Evolutionary conservation across 2,113 vertebrate genomes (phyloP).

Genomic region (Platichthys stellatus): DNA sequence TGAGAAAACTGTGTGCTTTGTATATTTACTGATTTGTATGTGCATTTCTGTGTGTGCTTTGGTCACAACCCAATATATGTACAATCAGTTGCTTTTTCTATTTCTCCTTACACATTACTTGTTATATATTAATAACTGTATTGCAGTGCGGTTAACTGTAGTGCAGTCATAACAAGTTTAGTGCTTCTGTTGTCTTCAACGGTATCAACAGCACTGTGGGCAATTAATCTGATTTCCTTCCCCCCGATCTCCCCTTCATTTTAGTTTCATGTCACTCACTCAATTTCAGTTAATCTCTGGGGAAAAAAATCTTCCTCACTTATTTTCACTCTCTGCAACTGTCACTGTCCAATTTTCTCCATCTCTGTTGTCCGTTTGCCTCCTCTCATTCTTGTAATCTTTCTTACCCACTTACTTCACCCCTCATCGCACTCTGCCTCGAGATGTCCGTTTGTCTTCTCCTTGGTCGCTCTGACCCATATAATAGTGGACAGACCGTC

Average conservation of each 20-base stretch:
- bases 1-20: constrained; percentile 17
- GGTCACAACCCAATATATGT: constrained; percentile 16
- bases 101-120: not conserved
- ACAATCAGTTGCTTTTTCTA: not conserved
- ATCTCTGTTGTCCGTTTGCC: constrained; percentile 64
- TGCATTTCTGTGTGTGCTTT: constrained; percentile 28
- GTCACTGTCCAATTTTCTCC: constrained; percentile 74
- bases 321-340: constrained; percentile 57
- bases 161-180: constrained; percentile 12
- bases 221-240: constrained; percentile 72
- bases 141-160: too few species aligned
- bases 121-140: not conserved
- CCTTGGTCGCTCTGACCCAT: constrained; percentile 73
- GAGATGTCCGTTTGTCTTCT: constrained; percentile 72
- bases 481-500: constrained; percentile 52
- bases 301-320: constrained; percentile 39
- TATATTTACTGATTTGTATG: constrained; percentile 45
- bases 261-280: constrained; percentile 71
- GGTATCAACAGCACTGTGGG: constrained; percentile 36
- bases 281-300: constrained; percentile 59
- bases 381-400: constrained; percentile 68
- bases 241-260: constrained; percentile 48
- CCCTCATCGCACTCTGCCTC: constrained; percentile 53
- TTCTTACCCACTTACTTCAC: constrained; percentile 45
- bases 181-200: constrained; percentile 45